These are phyloP conservation scores for Ischnura elegans DNA, from an alignment of 2,888 invertebrate species.

Conservation along the genomic window DNA sequence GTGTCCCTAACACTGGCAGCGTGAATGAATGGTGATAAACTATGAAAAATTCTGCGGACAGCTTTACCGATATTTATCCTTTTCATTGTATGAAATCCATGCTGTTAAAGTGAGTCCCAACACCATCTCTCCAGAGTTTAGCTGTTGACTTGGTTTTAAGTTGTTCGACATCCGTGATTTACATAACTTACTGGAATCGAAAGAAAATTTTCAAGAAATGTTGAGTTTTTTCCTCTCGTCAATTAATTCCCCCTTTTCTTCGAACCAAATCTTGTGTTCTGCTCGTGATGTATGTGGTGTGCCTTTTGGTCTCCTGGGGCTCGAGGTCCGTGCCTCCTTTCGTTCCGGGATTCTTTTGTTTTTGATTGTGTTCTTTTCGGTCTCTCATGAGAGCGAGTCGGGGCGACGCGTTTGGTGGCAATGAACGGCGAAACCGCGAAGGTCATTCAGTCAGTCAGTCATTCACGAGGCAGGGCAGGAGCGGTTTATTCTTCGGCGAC, in stretches of 20 bases:
- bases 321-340: background rate
- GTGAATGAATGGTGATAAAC: no score
- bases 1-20: no score
- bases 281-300: no score
- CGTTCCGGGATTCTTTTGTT: background rate
- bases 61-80: no score
- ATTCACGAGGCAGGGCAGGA: conserved; percentile 10
- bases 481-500: background rate
- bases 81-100: no score
- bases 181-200: background rate
- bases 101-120: no score
- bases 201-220: no score
- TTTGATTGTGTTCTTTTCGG: background rate
- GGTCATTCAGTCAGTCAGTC: background rate
- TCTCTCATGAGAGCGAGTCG: background rate
- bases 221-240: background rate
- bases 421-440: background rate
- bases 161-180: background rate
- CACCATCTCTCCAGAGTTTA: no score
- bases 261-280: background rate
- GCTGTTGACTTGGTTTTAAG: no score
- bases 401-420: background rate
- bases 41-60: no score
- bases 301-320: no score
- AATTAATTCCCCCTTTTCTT: background rate